These are phyloP conservation scores for Cyaniris semiargus DNA, from an alignment of 2,888 invertebrate genomes.

Conservation along the genomic window DNA sequence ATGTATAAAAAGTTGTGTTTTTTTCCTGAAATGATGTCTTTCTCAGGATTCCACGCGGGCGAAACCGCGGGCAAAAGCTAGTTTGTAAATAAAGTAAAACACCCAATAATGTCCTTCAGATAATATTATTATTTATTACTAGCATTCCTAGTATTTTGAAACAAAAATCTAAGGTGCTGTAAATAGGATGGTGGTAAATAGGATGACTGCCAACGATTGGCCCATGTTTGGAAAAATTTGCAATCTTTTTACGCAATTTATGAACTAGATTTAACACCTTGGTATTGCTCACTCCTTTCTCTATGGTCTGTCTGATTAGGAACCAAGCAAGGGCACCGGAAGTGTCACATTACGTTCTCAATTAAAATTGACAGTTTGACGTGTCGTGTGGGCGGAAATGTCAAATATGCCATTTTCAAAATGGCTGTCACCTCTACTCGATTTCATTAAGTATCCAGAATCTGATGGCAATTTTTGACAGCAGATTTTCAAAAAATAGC, in stretches of 20 bases:
- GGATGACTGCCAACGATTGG: neutral
- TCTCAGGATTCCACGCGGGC: no score
- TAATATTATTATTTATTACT: no score
- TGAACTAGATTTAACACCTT: neutral
- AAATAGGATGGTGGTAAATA: no score
- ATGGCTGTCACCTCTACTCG: neutral
- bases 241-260: neutral
- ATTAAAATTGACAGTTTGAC: constrained; percentile 35
- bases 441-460: neutral
- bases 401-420: constrained; percentile 15
- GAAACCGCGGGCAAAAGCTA: no score
- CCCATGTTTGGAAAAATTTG: neutral
- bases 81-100: no score
- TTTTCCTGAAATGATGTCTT: no score
- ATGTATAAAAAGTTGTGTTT: no score
- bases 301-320: neutral
- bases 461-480: no score
- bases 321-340: constrained; percentile 32
- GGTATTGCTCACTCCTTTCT: constrained; percentile 12
- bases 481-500: no score
- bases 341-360: constrained; percentile 34
- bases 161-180: no score
- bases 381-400: constrained; percentile 14
- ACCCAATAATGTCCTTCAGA: no score
- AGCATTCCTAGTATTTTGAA: no score